Evolutionary conservation across 2,797 vertebrate species (phyloP).

Genomic region (Lagodon rhomboides): DNA sequence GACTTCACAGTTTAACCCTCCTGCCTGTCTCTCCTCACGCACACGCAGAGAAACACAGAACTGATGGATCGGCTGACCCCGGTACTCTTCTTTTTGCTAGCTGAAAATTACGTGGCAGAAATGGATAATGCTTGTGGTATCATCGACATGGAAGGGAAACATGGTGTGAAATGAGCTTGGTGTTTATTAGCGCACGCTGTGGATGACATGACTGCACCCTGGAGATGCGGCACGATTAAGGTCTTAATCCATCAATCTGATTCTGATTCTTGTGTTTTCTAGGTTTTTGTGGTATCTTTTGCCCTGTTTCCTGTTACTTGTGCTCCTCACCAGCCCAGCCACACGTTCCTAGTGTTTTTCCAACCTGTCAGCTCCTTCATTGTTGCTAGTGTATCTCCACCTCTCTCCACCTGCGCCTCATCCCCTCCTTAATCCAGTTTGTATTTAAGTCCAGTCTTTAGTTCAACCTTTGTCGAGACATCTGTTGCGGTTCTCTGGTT

Average conservation of each 20-base stretch:
- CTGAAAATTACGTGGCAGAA: conserved; percentile 39
- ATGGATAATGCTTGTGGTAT: conserved; percentile 65
- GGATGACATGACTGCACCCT: conserved; percentile 82
- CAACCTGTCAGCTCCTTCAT: too few relatives aligned
- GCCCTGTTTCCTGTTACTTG: too few relatives aligned
- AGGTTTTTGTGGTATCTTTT: too few relatives aligned
- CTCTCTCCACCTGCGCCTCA: too few relatives aligned
- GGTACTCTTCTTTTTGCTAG: conserved; percentile 52
- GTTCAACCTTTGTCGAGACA: too few relatives aligned
- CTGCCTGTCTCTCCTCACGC: conserved; percentile 31
- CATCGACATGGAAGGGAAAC: conserved; percentile 72
- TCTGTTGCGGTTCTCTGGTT: too few relatives aligned
- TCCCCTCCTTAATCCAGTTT: too few relatives aligned
- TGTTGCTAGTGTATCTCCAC: too few relatives aligned
- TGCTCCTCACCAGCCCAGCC: too few relatives aligned
- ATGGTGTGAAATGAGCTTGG: conserved; percentile 72
- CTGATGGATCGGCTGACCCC: conserved; percentile 52
- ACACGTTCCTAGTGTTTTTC: too few relatives aligned
- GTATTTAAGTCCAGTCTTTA: too few relatives aligned
- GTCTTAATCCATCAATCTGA: conserved; percentile 75
- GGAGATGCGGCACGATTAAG: conserved; percentile 58
- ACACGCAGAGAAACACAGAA: conserved; percentile 42
- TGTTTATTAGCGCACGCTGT: conserved; percentile 74
- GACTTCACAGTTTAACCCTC: conserved; percentile 62
- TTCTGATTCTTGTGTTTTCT: conserved; percentile 60